Conservation (phyloP, 2,113 vertebrate species). For the Sturnira hondurensis region DNA sequence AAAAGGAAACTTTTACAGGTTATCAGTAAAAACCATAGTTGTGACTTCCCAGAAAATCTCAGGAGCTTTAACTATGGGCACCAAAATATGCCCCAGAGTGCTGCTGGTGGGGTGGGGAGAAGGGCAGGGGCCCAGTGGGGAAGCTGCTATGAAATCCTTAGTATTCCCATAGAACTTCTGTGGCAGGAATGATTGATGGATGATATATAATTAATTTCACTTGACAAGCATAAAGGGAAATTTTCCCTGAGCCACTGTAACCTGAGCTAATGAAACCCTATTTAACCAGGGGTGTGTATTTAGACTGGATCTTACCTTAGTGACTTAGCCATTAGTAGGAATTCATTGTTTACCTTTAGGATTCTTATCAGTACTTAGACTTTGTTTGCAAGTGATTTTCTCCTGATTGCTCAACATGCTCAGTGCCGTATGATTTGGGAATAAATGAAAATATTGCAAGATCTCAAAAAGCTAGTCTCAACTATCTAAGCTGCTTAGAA, state of each 20-base stretch:
- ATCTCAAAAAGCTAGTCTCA: constrained; percentile 79
- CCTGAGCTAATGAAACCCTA: constrained; percentile 87
- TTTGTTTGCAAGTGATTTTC: constrained; percentile 88
- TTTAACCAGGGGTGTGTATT: constrained; percentile 88
- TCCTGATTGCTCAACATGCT: constrained; percentile 84
- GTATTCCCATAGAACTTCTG: constrained; percentile 15
- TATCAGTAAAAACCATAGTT: constrained; percentile 36
- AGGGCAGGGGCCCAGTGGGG: neutral
- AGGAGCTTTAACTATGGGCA: neutral
- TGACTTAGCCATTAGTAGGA: constrained; percentile 91
- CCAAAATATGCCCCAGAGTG: neutral
- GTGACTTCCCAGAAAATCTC: constrained; percentile 2
- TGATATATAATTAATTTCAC: constrained; percentile 78
- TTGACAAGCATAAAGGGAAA: constrained; percentile 76
- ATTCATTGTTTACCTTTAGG: constrained; percentile 88
- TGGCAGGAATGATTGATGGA: constrained; percentile 80
- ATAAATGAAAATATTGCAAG: constrained; percentile 81
- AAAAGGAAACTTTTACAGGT: constrained; percentile 47
- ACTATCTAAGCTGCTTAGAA: constrained; percentile 80
- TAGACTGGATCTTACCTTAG: constrained; percentile 87
- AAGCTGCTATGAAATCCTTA: neutral
- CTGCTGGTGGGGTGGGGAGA: too few relatives aligned
- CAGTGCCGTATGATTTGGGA: constrained; percentile 80
- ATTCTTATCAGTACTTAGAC: constrained; percentile 89
- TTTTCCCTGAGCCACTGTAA: constrained; percentile 80